A percentile compares a stretch with the other conserved stretches of the same genome.
Conservation (phyloP, 2,888 invertebrate species). For the Plusia festucae region DNA sequence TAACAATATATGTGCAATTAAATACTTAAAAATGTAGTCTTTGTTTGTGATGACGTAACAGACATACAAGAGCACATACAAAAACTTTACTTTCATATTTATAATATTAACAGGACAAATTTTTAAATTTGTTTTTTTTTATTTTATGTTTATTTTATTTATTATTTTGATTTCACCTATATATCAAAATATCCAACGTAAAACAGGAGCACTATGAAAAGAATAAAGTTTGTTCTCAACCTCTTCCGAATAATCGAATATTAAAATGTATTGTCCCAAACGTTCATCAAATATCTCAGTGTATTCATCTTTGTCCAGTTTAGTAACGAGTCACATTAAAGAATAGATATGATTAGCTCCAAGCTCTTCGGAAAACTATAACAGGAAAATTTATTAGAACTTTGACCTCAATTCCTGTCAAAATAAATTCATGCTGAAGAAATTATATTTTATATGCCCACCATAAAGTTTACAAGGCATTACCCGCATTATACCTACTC, state of each 20-base stretch:
- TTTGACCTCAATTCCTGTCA: not conserved
- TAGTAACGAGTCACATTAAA: not conserved
- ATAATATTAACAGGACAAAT: no score
- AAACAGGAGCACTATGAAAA: conserved; percentile 1
- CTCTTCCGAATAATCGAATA: conserved; percentile 1
- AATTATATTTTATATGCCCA: not conserved
- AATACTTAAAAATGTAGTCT: no score
- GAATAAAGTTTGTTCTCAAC: conserved; percentile 1
- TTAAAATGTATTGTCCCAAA: not conserved
- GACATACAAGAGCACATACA: no score
- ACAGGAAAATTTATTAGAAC: no score
- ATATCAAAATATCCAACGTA: conserved; percentile 1
- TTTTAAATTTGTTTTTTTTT: no score
- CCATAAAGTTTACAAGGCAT: conserved; percentile 1
- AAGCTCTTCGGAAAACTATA: no score
- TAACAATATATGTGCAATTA: no score
- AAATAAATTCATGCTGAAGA: not conserved
- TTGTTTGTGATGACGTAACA: no score
- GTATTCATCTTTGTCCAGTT: not conserved
- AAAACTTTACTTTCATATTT: no score
- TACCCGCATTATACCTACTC: conserved; percentile 9
- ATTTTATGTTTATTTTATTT: no score
- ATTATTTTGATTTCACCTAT: not conserved
- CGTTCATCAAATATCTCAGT: conserved; percentile 4
- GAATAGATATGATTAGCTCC: not conserved